Evolutionary conservation across 2,888 invertebrate genomes (phyloP).

Genomic region (Brenthis ino): DNA sequence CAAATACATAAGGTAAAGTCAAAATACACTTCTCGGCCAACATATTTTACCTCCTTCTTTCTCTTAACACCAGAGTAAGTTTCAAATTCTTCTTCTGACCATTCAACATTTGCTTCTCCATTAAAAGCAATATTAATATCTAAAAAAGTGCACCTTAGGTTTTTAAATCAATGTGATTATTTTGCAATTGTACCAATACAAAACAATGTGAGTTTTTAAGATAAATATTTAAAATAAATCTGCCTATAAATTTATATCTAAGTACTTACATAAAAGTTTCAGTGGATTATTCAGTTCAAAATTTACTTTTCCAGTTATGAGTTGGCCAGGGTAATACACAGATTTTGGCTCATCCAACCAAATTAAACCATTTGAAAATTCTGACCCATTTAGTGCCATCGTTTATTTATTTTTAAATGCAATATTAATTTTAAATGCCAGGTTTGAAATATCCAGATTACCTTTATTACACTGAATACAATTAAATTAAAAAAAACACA

Average conservation of each 20-base stretch:
- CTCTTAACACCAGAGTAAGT: constrained; percentile 47
- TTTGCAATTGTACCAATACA: not conserved
- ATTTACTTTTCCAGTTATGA: constrained; percentile 53
- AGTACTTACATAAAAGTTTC: constrained; percentile 51
- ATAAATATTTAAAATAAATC: not conserved
- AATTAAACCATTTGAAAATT: constrained; percentile 49
- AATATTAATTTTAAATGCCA: not conserved
- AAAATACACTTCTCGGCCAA: constrained; percentile 60
- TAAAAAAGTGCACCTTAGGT: constrained; percentile 39
- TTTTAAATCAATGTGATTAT: no score
- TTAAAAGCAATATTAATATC: constrained; percentile 53
- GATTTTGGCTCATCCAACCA: constrained; percentile 50
- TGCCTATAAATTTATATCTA: not conserved
- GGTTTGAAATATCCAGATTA: not conserved
- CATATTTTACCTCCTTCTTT: constrained; percentile 48
- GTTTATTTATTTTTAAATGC: not conserved
- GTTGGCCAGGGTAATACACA: constrained; percentile 63
- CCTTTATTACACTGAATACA: no score
- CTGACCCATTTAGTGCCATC: constrained; percentile 14
- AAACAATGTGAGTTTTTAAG: constrained; percentile 19
- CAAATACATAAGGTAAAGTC: constrained; percentile 50
- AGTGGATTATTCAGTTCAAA: constrained; percentile 52
- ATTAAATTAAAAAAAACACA: not conserved
- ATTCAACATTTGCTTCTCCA: constrained; percentile 59
- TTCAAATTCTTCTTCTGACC: constrained; percentile 57